These are phyloP conservation scores for Porites australiensis DNA, from an alignment of 64 coral and sea anemone species.

Conservation along the genomic window DNA sequence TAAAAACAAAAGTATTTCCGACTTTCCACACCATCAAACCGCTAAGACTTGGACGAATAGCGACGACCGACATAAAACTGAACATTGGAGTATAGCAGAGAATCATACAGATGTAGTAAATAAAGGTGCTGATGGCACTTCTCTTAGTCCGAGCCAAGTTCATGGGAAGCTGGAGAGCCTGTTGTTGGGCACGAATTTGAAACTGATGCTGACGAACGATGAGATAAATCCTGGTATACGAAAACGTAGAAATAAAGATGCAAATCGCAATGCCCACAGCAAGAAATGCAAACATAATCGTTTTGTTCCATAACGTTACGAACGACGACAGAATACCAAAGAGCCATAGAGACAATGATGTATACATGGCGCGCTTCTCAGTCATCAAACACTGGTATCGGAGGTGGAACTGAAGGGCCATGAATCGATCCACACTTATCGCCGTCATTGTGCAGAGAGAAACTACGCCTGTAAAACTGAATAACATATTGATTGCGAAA, in stretches of 20 bases:
- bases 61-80: background rate
- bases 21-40: background rate
- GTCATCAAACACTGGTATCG: background rate
- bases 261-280: background rate
- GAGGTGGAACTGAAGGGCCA: constrained; percentile 7
- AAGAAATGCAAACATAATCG: background rate
- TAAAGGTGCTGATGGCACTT: constrained; percentile 24
- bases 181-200: background rate
- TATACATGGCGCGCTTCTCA: background rate
- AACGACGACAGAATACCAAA: background rate
- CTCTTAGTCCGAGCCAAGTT: background rate
- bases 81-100: background rate
- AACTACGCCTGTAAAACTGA: background rate
- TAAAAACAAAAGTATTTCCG: background rate
- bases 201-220: background rate
- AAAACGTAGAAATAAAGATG: background rate
- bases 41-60: background rate
- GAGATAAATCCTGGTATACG: background rate
- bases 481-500: background rate
- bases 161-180: background rate
- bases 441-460: background rate
- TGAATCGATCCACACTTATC: background rate
- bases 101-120: constrained; percentile 21
- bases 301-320: background rate
- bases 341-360: background rate